phyloP scores from a whole-genome alignment of 2,113 vertebrate species.

The Tetrao urogallus region DNA sequence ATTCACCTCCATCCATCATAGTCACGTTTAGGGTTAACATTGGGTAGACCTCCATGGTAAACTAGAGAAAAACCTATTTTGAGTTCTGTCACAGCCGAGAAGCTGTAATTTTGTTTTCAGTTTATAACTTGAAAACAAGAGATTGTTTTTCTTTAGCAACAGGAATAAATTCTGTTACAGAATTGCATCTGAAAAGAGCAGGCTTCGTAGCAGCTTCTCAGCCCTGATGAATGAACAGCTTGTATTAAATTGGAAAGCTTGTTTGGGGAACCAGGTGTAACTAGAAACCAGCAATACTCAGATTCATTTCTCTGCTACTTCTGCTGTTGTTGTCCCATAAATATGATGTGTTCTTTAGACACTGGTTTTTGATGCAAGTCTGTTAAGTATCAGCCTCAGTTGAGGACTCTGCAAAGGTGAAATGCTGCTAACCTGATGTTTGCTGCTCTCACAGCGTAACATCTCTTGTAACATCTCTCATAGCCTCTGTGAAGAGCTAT shows the following conservation, averaged over 20 bases:
- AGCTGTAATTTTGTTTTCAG: background rate
- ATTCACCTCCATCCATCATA: background rate
- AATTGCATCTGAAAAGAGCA: background rate
- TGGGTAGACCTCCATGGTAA: background rate
- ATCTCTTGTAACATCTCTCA: background rate
- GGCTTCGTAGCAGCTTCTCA: background rate
- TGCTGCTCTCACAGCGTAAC: background rate
- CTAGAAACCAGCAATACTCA: background rate
- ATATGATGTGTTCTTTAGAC: accelerated
- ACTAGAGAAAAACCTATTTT: background rate
- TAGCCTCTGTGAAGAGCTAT: background rate
- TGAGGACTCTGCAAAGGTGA: background rate
- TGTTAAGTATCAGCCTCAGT: background rate
- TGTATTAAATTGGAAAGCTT: background rate
- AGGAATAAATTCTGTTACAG: background rate
- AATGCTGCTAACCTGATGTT: background rate
- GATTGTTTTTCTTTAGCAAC: background rate
- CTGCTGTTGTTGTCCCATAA: background rate
- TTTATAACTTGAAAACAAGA: background rate
- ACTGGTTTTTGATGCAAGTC: background rate
- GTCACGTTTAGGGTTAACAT: background rate
- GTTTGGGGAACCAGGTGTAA: background rate
- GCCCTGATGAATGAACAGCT: accelerated
- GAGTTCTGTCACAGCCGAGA: background rate
- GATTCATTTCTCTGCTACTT: background rate